phyloP scores from a whole-genome alignment of 2,888 invertebrate species.

The Ceriagrion tenellum region DNA sequence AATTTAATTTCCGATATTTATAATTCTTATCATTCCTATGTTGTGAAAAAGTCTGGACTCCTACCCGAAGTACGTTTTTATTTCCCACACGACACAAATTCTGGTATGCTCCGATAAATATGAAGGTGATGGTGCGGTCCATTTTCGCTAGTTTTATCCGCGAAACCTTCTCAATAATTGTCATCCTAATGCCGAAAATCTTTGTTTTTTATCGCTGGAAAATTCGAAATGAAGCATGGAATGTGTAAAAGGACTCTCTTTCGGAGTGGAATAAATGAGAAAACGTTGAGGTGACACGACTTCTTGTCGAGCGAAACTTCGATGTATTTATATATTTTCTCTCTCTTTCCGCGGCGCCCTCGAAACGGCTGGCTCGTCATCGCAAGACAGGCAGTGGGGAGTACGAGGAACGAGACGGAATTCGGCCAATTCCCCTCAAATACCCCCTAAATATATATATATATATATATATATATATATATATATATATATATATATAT shows the following conservation, averaged over 20 bases:
- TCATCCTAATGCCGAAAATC: not conserved
- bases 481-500: too few relatives aligned
- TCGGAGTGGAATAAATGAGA: not conserved
- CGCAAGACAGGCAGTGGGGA: not conserved
- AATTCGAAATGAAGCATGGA: not conserved
- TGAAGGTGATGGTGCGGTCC: too few relatives aligned
- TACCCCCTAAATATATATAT: not conserved
- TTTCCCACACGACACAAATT: too few relatives aligned
- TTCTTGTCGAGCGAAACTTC: not conserved
- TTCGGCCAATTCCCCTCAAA: not conserved
- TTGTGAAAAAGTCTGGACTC: too few relatives aligned
- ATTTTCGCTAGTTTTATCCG: not conserved
- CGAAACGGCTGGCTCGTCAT: not conserved
- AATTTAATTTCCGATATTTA: too few relatives aligned
- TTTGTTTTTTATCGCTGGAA: not conserved
- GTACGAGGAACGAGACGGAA: not conserved
- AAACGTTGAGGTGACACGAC: not conserved
- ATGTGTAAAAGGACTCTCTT: not conserved
- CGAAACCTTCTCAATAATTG: not conserved
- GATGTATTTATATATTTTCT: constrained; percentile 4
- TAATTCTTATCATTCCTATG: too few relatives aligned
- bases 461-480: too few relatives aligned
- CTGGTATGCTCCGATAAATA: too few relatives aligned
- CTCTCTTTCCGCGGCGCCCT: not conserved
- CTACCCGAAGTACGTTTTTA: too few relatives aligned